phyloP scores from a whole-genome alignment of 2,888 invertebrate species.

The Pegoplata infirma region DNA sequence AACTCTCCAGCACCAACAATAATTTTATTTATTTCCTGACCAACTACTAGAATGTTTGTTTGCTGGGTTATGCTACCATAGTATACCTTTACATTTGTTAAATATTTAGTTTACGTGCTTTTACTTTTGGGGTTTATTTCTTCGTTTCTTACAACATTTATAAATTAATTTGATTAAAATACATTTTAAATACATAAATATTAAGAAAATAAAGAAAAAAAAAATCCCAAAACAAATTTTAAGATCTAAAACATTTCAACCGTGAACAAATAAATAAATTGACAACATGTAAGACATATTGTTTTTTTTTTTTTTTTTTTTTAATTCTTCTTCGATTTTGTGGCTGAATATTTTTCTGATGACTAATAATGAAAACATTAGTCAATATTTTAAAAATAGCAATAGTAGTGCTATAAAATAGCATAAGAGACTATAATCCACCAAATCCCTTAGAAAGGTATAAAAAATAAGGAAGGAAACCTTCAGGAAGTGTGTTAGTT shows the following conservation, averaged over 20 bases:
- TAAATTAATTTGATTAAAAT: slow-evolving; percentile 19
- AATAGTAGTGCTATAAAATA: not conserved
- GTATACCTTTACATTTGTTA: slow-evolving; percentile 44
- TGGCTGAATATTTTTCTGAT: slow-evolving; percentile 8
- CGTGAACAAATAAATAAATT: slow-evolving; percentile 63
- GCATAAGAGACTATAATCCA: no score
- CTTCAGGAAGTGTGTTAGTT: no score
- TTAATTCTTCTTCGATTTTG: not conserved
- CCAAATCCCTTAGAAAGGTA: no score
- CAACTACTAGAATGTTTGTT: no score
- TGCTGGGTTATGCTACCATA: not conserved
- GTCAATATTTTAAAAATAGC: slow-evolving; percentile 41
- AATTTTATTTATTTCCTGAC: no score
- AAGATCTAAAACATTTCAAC: slow-evolving; percentile 55
- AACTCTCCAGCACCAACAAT: no score
- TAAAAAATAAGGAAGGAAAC: no score
- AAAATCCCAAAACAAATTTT: slow-evolving; percentile 38
- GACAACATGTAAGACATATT: slow-evolving; percentile 55
- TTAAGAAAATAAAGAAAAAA: slow-evolving; percentile 17
- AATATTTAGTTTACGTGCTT: slow-evolving; percentile 58
- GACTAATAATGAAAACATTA: slow-evolving; percentile 49
- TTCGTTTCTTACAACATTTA: not conserved
- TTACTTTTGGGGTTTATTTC: slow-evolving; percentile 15
- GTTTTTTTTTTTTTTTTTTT: slow-evolving; percentile 1
- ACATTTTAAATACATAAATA: slow-evolving; percentile 13